Base-by-base conservation (phyloP, 2,888 invertebrate genomes). In the Pristionchus mayeri region DNA sequence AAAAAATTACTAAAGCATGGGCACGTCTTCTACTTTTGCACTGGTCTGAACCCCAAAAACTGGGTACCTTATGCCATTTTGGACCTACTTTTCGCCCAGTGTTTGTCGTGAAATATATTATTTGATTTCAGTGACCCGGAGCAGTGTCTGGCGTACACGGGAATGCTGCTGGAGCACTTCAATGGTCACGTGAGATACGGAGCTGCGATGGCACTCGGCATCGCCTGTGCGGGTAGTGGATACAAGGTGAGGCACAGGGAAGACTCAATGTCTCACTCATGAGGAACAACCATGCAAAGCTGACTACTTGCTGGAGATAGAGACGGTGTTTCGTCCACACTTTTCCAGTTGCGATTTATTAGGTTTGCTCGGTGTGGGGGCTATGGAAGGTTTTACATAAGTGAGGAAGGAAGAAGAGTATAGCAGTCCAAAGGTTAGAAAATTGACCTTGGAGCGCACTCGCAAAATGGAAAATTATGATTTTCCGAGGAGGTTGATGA, bases 141-240 rank as follows among this genome's bases (percentile, higher is more conserved):
- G 93, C 98, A 98, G 92, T 95, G 94, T 92, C 98, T 98, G 3
- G 97, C 97, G 88, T 98, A 99, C 9, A 98, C 99, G 3, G 98
- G 98, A 0, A 94, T 99, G 24, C 94, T 99, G 87, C 97, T 98
- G 0, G 99, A 99, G 93, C 98, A 98, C 87, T 99, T 99, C 94
- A 99, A 99, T 93, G 98, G 98, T 0, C 98, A 99, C 93, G 98
- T 99, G 0, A 95, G 99, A 84, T 99, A 98, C 93, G 99, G 99
- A 21, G 98, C 99, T 16, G 99, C 98, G 11, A 97, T 99, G 97
- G 99, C 99, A 3, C 90, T 99, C 86, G 99, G 98, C 86, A 98
- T 99, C 90, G 98, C 98, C 0, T 99, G 98, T 93, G 98, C 98
- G 67, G 99, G 98, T 18, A 97, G 98, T 11, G 98, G 98, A n/a